These are phyloP conservation scores for Malaclemys terrapin DNA, from an alignment of 2,113 vertebrate species.

Conservation along the genomic window DNA sequence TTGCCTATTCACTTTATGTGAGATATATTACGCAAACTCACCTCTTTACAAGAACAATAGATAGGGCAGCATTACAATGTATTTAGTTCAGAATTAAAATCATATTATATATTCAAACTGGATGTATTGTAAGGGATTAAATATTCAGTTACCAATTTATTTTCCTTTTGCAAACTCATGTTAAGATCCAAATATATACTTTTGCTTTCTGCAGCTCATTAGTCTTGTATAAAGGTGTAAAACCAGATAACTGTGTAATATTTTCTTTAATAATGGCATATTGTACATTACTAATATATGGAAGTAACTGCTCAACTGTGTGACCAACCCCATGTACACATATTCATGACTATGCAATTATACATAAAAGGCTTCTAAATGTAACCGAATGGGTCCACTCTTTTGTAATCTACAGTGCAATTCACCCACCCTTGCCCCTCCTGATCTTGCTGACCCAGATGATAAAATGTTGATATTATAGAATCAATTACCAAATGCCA, in stretches of 20 bases:
- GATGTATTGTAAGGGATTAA: background rate
- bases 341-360: background rate
- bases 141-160: background rate
- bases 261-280: rapidly evolving
- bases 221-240: background rate
- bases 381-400: rapidly evolving
- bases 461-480: background rate
- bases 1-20: background rate
- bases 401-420: background rate
- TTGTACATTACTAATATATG: background rate
- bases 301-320: background rate
- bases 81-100: background rate
- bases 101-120: background rate
- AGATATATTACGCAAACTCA: background rate
- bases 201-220: background rate
- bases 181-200: background rate
- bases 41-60: background rate
- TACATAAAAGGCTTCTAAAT: background rate
- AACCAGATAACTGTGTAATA: background rate
- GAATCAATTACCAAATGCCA: rapidly evolving
- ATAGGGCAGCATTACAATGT: background rate
- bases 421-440: background rate
- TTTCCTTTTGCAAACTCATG: background rate
- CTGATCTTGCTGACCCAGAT: background rate
- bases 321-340: background rate